Evolutionary conservation across 2,797 vertebrate genomes (phyloP).

Genomic region (Erethizon dorsatum): DNA sequence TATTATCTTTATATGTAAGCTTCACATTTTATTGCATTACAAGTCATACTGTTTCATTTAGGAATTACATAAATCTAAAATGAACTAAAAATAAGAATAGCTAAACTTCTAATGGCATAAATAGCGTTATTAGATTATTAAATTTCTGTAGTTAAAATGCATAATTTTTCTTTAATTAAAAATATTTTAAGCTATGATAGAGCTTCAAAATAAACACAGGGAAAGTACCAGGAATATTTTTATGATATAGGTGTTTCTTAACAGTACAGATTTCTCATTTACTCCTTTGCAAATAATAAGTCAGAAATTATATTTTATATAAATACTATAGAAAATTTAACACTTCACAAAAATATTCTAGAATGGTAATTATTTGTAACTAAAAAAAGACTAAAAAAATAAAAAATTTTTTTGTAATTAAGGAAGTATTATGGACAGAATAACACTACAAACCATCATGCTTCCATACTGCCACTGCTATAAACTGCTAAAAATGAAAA

Average conservation of each 20-base stretch:
- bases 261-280: neutral
- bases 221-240: slow-evolving; percentile 28
- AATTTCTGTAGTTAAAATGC: slow-evolving; percentile 19
- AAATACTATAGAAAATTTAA: slow-evolving; percentile 31
- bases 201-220: neutral
- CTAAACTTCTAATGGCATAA: slow-evolving; percentile 59
- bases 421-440: neutral
- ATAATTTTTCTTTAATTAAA: slow-evolving; percentile 11
- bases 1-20: neutral
- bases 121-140: slow-evolving; percentile 3
- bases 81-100: slow-evolving; percentile 72
- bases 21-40: neutral
- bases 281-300: slow-evolving; percentile 16
- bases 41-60: slow-evolving; percentile 17
- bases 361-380: neutral
- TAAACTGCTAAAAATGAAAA: neutral
- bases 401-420: slow-evolving; percentile 25
- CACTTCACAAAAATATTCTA: slow-evolving; percentile 33
- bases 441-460: neutral
- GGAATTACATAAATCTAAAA: slow-evolving; percentile 74
- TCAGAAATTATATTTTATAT: neutral
- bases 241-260: neutral
- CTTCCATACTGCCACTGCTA: neutral
- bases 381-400: neutral
- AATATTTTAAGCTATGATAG: slow-evolving; percentile 39